Base-by-base conservation (phyloP, 2,113 vertebrate genomes). In the Chrysemys picta region DNA sequence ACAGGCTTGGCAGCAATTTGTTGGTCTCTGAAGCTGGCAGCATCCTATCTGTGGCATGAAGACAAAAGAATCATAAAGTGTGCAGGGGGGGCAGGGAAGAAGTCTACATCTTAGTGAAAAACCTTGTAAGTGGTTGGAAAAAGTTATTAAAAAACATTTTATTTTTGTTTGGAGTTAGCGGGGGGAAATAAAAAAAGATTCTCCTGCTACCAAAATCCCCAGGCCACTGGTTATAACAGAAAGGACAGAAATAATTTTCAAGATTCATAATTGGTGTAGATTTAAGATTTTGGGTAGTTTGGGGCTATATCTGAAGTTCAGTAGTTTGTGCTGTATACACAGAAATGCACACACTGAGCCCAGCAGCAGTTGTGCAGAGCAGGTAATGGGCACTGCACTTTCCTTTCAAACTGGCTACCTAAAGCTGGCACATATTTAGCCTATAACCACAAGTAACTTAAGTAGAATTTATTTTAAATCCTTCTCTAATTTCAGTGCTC, bases 91-190 rank as follows among this genome's bases (percentile, higher is more conserved):
- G 53, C 19, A 6, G 24, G 95, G 95, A 93, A 95, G 95, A 97
- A 97, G 89, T 96, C 95, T 95, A 95, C 95, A 96, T 96, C 95
- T 97, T 95, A 97, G 96, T 96, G 95, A 96, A 95, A 96, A 95
- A 96, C 95, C 95, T 94, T 96, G 91, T 93, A 96, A 97, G 94
- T 94, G 93, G 89, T 94, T 93, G 92, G 95, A 21, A 85, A 91
- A 96, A 94, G 89, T 94, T 95, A 96, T 94, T 96, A 94, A 95
- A 96, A 96, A 90, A 82, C 84, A 85, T 85, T 88, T 82, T 95
- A 85, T 91, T 81, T 80, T 49, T 89, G 87, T 89, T 91, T 93
- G 79, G 57, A 84, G 78, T 92, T 22, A 54, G 53, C 3, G 1
- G 53, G 21, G 21, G 81, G 89, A 11, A 93, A 84, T 22, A 85